phyloP scores from a whole-genome alignment of 2,797 vertebrate genomes.

The Sylvilagus floridanus region DNA sequence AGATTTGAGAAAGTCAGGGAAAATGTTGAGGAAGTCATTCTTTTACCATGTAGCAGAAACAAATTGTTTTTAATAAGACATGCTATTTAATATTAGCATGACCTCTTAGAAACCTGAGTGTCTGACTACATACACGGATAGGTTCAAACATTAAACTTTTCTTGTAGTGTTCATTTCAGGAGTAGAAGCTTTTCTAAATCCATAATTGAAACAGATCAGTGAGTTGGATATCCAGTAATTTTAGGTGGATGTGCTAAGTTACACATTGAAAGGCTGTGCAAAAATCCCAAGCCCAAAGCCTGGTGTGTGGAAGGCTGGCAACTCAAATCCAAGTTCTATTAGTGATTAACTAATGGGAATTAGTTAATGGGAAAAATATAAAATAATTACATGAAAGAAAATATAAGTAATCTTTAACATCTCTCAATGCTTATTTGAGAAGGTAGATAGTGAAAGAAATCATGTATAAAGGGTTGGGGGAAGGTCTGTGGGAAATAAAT shows the following conservation, averaged over 20 bases:
- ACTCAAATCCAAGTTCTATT: not conserved
- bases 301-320: not conserved
- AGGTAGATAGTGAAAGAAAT: not conserved
- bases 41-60: not conserved
- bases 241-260: not conserved
- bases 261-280: not conserved
- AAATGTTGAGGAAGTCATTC: constrained; percentile 49
- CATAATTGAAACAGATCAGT: not conserved
- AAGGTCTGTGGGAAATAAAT: not conserved
- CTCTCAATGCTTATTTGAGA: not conserved
- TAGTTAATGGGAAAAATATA: not conserved
- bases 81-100: not conserved
- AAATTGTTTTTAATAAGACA: constrained; percentile 12
- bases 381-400: not conserved
- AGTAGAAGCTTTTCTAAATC: not conserved
- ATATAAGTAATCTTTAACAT: not conserved
- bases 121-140: not conserved
- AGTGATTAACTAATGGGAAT: not conserved
- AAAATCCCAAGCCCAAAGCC: not conserved
- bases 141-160: not conserved
- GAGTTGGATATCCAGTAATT: not conserved
- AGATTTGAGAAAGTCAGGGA: constrained; percentile 15
- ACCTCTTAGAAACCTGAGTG: constrained; percentile 3
- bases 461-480: not conserved
- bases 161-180: constrained; percentile 17